Base-by-base conservation (phyloP, 2,888 invertebrate genomes). In the Suillia variegata region DNA sequence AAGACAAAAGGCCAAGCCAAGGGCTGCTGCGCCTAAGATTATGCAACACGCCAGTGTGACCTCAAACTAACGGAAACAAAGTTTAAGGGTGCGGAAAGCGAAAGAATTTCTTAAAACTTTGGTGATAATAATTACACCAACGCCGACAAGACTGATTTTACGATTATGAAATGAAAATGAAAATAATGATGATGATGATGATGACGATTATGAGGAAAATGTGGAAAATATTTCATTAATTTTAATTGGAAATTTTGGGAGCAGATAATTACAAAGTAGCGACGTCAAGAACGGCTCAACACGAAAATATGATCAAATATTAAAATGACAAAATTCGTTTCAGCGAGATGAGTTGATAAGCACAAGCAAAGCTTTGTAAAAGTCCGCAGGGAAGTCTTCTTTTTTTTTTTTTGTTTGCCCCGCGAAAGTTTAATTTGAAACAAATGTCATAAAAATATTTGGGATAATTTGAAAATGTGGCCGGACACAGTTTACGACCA, bases 221-320 rank as follows among this genome's bases (percentile, higher is more conserved):
- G 69, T 77, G 75, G 61, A 66, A 70, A 74, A 78, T 77, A 77
- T 79, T 78, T 78, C 79, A 79, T 79, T 78, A 79, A 77, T 79
- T 78, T 79, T 79, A 79, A 78, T 79, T 79, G 77, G 78, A 79
- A 77, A 79, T 71, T 67, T 71, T 70, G 67, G n/a, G 67, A 71
- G 67, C 65, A 75, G 73, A 77, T 77, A 76, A 77, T 77, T 76
- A 77, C 70, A 66, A 61, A 64, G 62, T 63, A 65, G 61, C 61
- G 62, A 52, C n/a, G n/a, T n/a, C n/a, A n/a, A n/a, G n/a, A n/a
- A n/a, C n/a, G n/a, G n/a, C n/a, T n/a, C n/a, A n/a, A n/a, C n/a
- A 53, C 48, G 59, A 18, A 52, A 47, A 68, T 65, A 62, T 67
- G n/a, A n/a, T 76, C 66, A 73, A 70, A 68, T 67, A 73, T 73